Evolutionary conservation across 2,888 invertebrate species (phyloP).

Genomic region (Meta bourneti): DNA sequence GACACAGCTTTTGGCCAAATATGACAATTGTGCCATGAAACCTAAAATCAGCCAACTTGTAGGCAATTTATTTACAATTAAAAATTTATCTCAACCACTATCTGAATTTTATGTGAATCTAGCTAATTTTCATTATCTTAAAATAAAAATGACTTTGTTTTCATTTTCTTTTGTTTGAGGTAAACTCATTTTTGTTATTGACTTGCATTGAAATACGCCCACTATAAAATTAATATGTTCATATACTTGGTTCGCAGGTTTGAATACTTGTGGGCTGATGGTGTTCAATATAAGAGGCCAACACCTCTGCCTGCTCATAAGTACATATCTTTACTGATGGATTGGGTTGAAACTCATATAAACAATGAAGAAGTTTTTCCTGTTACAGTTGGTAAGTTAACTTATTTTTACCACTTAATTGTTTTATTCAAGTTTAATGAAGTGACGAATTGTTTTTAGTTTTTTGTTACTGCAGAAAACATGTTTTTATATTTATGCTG

Average conservation of each 20-base stretch:
- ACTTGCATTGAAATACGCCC: neutral
- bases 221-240: neutral
- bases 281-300: slow-evolving; percentile 87
- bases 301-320: slow-evolving; percentile 90
- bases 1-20: no score
- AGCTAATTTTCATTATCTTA: neutral
- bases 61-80: no score
- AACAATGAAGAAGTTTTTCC: slow-evolving; percentile 93
- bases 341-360: slow-evolving; percentile 94
- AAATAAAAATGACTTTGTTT: neutral
- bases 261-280: slow-evolving; percentile 95
- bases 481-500: no score
- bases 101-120: neutral
- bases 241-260: slow-evolving; percentile 82
- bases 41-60: no score
- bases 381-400: slow-evolving; percentile 85
- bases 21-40: no score
- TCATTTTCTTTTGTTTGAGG: no score
- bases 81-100: neutral
- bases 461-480: no score
- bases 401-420: neutral
- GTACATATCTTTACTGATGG: slow-evolving; percentile 91
- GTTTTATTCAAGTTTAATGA: neutral
- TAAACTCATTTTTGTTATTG: no score
- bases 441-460: no score